These are phyloP conservation scores for Romanomermis culicivorax DNA, from an alignment of 2,888 invertebrate species.

Conservation along the genomic window DNA sequence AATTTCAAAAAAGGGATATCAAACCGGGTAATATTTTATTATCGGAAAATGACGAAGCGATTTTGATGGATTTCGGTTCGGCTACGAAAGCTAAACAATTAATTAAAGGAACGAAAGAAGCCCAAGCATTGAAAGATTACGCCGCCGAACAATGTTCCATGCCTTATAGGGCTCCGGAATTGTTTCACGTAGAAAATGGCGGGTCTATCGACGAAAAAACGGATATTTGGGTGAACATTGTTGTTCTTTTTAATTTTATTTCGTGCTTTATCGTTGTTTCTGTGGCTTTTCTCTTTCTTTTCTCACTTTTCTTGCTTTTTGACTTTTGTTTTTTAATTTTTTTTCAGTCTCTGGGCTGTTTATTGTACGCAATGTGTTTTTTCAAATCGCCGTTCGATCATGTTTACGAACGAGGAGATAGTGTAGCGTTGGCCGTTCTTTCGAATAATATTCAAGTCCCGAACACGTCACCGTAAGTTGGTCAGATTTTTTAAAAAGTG, in stretches of 20 bases:
- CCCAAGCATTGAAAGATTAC: conserved; percentile 43
- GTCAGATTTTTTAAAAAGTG: no score
- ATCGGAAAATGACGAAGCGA: conserved; percentile 44
- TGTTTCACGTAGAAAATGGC: conserved; percentile 61
- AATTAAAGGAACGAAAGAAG: conserved; percentile 28
- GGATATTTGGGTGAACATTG: conserved; percentile 51
- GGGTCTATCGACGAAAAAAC: conserved; percentile 57
- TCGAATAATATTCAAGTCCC: conserved; percentile 52
- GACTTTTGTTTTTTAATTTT: not conserved
- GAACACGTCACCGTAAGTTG: conserved; percentile 40
- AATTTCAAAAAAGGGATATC: conserved; percentile 56
- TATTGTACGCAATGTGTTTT: conserved; percentile 60
- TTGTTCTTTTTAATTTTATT: not conserved
- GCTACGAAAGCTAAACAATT: conserved; percentile 30
- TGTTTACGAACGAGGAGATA: conserved; percentile 61
- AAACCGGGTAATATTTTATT: conserved; percentile 65
- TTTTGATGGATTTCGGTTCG: conserved; percentile 60
- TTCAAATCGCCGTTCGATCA: conserved; percentile 64
- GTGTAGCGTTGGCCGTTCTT: conserved; percentile 60
- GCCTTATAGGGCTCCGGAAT: conserved; percentile 65
- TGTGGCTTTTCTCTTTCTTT: no score
- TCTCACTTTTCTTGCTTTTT: no score
- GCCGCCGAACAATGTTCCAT: conserved; percentile 66
- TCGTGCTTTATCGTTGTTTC: not conserved
- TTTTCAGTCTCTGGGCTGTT: conserved; percentile 54